These are phyloP conservation scores for Phylloscopus whistleri DNA, from an alignment of 2,113 vertebrate genomes.

Conservation along the genomic window DNA sequence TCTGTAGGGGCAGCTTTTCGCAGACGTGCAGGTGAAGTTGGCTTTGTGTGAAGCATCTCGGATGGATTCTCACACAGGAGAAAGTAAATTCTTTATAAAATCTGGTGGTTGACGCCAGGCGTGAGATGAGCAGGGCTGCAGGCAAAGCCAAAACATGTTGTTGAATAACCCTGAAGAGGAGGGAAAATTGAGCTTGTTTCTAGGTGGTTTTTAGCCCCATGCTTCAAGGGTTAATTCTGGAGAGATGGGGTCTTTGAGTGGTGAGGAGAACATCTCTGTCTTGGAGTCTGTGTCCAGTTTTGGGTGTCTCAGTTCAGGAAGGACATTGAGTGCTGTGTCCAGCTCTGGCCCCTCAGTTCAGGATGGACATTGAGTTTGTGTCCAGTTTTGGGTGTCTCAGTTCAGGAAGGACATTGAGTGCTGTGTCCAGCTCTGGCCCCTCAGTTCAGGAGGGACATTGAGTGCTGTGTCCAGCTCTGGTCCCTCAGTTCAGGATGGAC, in stretches of 20 bases:
- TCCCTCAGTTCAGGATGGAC: too few relatives aligned
- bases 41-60: not conserved
- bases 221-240: not conserved
- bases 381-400: too few relatives aligned
- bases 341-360: too few relatives aligned
- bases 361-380: too few relatives aligned
- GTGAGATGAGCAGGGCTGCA: not conserved
- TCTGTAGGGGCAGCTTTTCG: not conserved
- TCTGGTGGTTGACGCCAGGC: not conserved
- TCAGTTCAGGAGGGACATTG: too few relatives aligned
- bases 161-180: not conserved
- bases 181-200: accelerated
- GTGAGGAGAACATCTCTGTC: not conserved
- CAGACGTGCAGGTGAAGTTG: not conserved
- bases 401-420: too few relatives aligned
- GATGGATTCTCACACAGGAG: not conserved
- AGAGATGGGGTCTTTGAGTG: not conserved
- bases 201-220: not conserved
- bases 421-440: too few relatives aligned
- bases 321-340: too few relatives aligned
- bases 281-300: too few relatives aligned
- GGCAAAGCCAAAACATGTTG: not conserved
- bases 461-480: too few relatives aligned
- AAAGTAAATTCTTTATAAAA: not conserved
- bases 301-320: too few relatives aligned